Conservation (phyloP, 2,113 vertebrate species). For the Sinocyclocheilus grahami region DNA sequence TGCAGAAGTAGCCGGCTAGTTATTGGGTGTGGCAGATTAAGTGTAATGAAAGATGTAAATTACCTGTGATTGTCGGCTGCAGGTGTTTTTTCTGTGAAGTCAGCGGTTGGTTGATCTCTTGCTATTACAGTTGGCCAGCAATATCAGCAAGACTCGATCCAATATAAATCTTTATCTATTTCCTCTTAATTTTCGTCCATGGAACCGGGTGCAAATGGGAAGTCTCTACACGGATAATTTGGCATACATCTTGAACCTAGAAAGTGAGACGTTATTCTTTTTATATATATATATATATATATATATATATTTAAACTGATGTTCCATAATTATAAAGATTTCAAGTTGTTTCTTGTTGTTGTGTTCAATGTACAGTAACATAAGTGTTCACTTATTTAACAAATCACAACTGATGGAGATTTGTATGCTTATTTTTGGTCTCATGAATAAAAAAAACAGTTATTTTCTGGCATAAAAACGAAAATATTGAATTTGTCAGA, state of each 20-base stretch:
- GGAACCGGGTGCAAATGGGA: constrained; percentile 72
- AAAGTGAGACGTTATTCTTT: constrained; percentile 66
- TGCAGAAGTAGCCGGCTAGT: background rate
- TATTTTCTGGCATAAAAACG: background rate
- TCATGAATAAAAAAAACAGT: background rate
- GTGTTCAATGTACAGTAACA: background rate
- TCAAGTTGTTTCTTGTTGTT: background rate
- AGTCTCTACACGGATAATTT: constrained; percentile 52
- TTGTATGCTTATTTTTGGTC: background rate
- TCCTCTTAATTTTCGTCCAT: constrained; percentile 71
- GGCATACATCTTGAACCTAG: constrained; percentile 37
- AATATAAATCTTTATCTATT: constrained; percentile 71
- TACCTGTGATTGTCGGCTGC: constrained; percentile 3
- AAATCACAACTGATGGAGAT: background rate
- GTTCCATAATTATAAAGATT: too few species aligned
- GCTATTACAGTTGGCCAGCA: constrained; percentile 44
- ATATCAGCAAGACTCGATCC: constrained; percentile 57
- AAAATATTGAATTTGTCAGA: background rate
- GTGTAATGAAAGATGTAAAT: background rate
- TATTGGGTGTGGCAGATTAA: background rate
- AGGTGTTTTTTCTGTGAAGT: background rate
- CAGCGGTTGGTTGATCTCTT: background rate
- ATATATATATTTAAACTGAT: too few species aligned
- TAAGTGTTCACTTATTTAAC: background rate
- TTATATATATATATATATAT: background rate